Conservation (phyloP, 2,797 vertebrate species). For the Fistularia commersonii region DNA sequence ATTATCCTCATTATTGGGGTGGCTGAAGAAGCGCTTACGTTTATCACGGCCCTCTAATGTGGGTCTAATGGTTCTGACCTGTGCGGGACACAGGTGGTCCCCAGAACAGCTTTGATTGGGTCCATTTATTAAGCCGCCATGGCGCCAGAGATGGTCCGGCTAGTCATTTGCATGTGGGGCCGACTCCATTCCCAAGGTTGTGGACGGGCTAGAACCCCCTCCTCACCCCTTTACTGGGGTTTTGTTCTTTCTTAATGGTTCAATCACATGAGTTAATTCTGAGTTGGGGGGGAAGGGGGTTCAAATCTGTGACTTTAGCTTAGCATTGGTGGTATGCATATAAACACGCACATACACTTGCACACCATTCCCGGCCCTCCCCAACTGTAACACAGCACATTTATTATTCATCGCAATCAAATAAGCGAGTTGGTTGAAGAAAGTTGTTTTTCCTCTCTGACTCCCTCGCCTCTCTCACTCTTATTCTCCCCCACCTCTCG, state of each 20-base stretch:
- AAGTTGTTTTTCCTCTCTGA: constrained; percentile 79
- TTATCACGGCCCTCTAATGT: constrained; percentile 76
- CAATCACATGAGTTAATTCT: constrained; percentile 83
- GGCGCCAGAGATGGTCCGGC: constrained; percentile 56
- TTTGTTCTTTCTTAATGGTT: constrained; percentile 79
- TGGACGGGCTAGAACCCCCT: constrained; percentile 64
- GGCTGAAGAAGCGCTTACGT: constrained; percentile 69
- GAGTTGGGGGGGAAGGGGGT: constrained; percentile 62
- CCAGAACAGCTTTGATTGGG: constrained; percentile 75
- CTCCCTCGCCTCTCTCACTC: constrained; percentile 28
- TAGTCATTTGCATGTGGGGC: constrained; percentile 69
- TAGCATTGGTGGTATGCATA: constrained; percentile 25
- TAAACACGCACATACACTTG: constrained; percentile 21
- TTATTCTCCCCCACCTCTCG: constrained; percentile 25
- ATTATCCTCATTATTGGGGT: constrained; percentile 76
- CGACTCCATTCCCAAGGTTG: constrained; percentile 69
- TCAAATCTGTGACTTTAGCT: constrained; percentile 58
- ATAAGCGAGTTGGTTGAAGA: constrained; percentile 92
- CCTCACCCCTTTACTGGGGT: constrained; percentile 47
- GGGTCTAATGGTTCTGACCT: constrained; percentile 82
- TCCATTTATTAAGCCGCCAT: constrained; percentile 76
- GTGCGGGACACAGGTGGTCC: constrained; percentile 78
- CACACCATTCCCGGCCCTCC: constrained; percentile 17
- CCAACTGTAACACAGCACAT: constrained; percentile 72
- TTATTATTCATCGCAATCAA: constrained; percentile 99